These are phyloP conservation scores for Acronicta psi DNA, from an alignment of 2,888 invertebrate species.

Conservation along the genomic window DNA sequence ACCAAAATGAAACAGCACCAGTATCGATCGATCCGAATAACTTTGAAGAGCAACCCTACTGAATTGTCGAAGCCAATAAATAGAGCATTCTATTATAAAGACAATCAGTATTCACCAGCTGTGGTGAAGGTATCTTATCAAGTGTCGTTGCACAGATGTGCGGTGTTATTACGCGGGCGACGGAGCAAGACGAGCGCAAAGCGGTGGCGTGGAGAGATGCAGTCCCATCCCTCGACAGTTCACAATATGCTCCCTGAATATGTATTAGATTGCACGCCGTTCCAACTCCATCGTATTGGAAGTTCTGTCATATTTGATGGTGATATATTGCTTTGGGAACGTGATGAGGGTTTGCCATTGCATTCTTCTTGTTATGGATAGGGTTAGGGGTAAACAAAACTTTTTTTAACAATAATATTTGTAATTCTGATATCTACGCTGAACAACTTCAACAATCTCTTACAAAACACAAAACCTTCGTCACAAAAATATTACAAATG, in stretches of 20 bases:
- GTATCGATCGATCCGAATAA: no score
- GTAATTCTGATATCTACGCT: no score
- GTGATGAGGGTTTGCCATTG: no score
- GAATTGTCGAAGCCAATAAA: no score
- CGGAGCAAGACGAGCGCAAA: not conserved
- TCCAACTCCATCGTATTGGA: conserved; percentile 28
- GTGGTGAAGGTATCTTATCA: conserved; percentile 3
- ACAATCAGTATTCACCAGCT: conserved; percentile 12
- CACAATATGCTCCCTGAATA: conserved; percentile 47
- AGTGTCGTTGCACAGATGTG: conserved; percentile 8
- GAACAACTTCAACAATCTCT: no score
- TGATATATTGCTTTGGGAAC: not conserved
- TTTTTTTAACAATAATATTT: no score
- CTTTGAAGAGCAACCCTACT: no score
- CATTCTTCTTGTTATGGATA: no score
- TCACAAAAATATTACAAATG: no score
- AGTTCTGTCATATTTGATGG: conserved; percentile 14
- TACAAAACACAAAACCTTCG: no score
- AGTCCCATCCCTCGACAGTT: conserved; percentile 11
- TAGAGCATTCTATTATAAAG: conserved; percentile 7
- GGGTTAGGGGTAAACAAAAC: no score
- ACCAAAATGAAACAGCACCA: no score
- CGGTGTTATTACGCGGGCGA: conserved; percentile 13
- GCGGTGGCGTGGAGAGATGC: not conserved
- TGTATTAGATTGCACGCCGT: conserved; percentile 37